A percentile compares a stretch with the other conserved stretches of the same genome.
Conservation (phyloP, 30 jellyfish, hydroid and myxozoan genomes). For the Sanderia malayensis region DNA sequence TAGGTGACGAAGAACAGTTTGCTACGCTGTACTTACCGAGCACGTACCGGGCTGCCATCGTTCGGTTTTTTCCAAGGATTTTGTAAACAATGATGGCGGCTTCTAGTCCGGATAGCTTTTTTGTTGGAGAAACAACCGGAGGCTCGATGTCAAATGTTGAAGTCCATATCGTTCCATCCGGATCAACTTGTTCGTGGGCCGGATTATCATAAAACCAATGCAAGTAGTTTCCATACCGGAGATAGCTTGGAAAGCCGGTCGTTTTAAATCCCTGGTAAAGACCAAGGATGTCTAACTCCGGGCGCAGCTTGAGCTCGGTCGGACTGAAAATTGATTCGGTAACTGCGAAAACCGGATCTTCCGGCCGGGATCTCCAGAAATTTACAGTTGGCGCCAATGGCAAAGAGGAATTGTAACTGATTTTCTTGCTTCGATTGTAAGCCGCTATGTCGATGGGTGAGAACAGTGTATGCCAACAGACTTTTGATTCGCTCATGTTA, state of each 20-base stretch:
- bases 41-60: slow-evolving; percentile 41
- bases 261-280: not conserved
- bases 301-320: slow-evolving; percentile 37
- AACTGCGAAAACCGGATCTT: slow-evolving; percentile 34
- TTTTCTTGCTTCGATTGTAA: not conserved
- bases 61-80: slow-evolving; percentile 37
- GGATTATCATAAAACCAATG: slow-evolving; percentile 26
- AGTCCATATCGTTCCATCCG: slow-evolving; percentile 62
- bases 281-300: slow-evolving; percentile 46
- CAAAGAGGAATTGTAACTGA: slow-evolving; percentile 30
- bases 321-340: slow-evolving; percentile 61
- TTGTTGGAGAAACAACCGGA: not conserved
- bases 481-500: slow-evolving; percentile 37
- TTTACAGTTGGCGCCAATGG: slow-evolving; percentile 31
- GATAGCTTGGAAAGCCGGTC: slow-evolving; percentile 23
- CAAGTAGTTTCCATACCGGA: not conserved
- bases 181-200: slow-evolving; percentile 60
- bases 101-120: slow-evolving; percentile 29
- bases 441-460: slow-evolving; percentile 37
- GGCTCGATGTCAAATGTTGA: slow-evolving; percentile 45
- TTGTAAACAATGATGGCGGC: slow-evolving; percentile 47
- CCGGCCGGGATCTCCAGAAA: slow-evolving; percentile 46
- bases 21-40: slow-evolving; percentile 49
- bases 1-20: slow-evolving; percentile 21
- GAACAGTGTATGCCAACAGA: slow-evolving; percentile 43